Conservation (phyloP, 2,888 invertebrate genomes). For the Andricus quercusramuli region DNA sequence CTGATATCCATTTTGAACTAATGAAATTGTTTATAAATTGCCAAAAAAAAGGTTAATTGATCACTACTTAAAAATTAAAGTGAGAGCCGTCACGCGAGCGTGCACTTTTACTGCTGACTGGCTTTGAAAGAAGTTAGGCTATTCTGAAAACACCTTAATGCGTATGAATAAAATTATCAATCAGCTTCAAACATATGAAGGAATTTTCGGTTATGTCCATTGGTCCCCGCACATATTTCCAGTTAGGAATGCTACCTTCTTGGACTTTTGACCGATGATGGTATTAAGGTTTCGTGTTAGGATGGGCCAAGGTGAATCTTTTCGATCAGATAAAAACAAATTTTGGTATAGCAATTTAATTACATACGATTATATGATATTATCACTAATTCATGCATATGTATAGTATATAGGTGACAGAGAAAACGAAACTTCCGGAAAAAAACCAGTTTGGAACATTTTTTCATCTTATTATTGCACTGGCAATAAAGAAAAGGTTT, state of each 20-base stretch:
- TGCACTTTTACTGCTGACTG: not conserved
- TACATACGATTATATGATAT: not conserved
- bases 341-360: slow-evolving; percentile 69
- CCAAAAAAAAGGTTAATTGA: not conserved
- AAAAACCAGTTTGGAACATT: too few species aligned
- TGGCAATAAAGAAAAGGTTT: too few species aligned
- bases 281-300: not conserved
- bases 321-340: slow-evolving; percentile 43
- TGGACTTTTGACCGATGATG: slow-evolving; percentile 27
- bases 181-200: not conserved
- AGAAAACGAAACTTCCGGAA: too few species aligned
- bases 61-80: not conserved
- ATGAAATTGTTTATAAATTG: not conserved
- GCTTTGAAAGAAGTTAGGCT: not conserved
- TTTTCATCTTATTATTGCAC: too few species aligned
- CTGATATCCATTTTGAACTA: slow-evolving; percentile 46
- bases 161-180: slow-evolving; percentile 17
- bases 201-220: not conserved
- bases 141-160: slow-evolving; percentile 2
- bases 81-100: not conserved
- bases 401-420: too few species aligned
- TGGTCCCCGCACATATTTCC: not conserved
- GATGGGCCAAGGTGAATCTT: not conserved
- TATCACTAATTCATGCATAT: not conserved
- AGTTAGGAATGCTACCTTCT: slow-evolving; percentile 18